Base-by-base conservation (phyloP, 2,113 vertebrate species). In the Mola mola region DNA sequence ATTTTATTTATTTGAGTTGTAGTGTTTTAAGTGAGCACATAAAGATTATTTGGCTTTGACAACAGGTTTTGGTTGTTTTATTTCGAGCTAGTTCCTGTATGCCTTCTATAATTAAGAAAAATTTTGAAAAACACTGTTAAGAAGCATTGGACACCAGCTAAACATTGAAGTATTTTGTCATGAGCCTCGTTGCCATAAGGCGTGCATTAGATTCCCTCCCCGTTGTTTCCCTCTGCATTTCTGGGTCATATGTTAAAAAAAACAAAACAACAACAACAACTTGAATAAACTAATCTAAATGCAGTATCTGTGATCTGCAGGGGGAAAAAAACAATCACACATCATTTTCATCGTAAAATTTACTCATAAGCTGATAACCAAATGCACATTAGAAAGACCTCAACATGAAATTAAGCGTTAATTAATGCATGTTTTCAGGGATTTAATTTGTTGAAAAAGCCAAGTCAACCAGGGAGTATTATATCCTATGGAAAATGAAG, bases 341-440 rank as follows among this genome's bases (percentile, higher is more conserved):
- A 80, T 82, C 71, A 87, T 85, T 79, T 74, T 52, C 34, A 87
- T 85, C 82, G 79, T 69, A 67, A 78, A 82, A 47, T 84, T 78
- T 68, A 75, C 34, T 85, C 40, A 84, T 84, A 59, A 78, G 66
- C 72, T 64, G 55, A 83, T 78, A 70, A 84, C 85, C 86, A 88
- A 84, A 86, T 91, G 90, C 91, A 92, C 91, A 92, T 85, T 63
- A 78, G 16, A n/a, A 46, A 70, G 38, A 49, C 24, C 4, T 50
- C 7, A 52, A 36, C 12, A 58, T 34, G 13, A 38, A 46, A 17
- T 10, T 0, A 33, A 38, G 17, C 19, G 19, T 41, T 42, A 24
- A 67, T 76, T 51, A 49, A 24, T 7, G 38, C 6, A 21, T 37
- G 41, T 73, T 33, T 73, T 31, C 17, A 28, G 28, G 8, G 4